These are phyloP conservation scores for Orthonychiurus folsomi DNA, from an alignment of 2,888 invertebrate species.

Conservation along the genomic window DNA sequence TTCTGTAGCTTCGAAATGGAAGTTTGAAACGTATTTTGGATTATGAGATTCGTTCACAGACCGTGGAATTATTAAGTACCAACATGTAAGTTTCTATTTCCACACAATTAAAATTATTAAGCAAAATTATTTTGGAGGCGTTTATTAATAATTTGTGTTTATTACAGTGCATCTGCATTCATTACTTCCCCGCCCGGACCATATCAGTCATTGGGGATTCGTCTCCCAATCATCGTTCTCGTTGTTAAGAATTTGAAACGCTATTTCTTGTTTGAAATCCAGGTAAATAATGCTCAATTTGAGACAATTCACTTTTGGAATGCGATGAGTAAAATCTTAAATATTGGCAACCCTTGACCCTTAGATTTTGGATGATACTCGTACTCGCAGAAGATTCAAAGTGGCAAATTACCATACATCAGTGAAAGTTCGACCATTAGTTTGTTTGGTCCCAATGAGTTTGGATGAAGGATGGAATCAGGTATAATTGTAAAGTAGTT, in stretches of 20 bases:
- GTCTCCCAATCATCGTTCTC: constrained; percentile 33
- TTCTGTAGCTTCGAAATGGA: constrained; percentile 28
- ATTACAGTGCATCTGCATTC: constrained; percentile 29
- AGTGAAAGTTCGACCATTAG: constrained; percentile 19
- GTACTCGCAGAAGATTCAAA: constrained; percentile 24
- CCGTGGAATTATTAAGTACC: constrained; percentile 31
- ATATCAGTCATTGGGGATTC: constrained; percentile 33
- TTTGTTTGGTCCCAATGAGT: constrained; percentile 30
- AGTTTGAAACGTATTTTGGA: constrained; percentile 35
- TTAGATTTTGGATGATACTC: constrained; percentile 29
- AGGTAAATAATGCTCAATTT: constrained; percentile 9
- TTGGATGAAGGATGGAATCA: constrained; percentile 39
- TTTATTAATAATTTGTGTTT: no score
- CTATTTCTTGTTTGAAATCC: constrained; percentile 36
- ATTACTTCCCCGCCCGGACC: constrained; percentile 34
- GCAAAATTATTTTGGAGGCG: no score
- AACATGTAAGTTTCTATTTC: no score
- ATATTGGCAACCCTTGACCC: no score
- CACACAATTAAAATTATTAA: no score
- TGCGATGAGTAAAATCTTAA: neutral
- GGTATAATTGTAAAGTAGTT: constrained; percentile 12
- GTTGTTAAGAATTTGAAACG: constrained; percentile 32
- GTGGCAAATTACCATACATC: constrained; percentile 20
- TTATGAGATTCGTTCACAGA: constrained; percentile 27
- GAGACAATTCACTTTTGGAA: neutral